These are phyloP conservation scores for Conchocele bisecta DNA, from an alignment of 2,888 invertebrate species.

Conservation along the genomic window DNA sequence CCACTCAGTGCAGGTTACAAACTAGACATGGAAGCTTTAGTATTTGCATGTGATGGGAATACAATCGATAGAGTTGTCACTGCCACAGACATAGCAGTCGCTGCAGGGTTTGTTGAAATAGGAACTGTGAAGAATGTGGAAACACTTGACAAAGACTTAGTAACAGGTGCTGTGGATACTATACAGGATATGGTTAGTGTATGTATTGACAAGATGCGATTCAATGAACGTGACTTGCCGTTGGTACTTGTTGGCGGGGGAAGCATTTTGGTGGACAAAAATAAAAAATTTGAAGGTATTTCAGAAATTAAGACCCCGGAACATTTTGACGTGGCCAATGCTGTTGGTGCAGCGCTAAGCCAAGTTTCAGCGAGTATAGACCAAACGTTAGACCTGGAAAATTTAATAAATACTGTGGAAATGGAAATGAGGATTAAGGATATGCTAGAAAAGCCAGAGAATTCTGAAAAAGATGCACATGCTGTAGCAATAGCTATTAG, in stretches of 20 bases:
- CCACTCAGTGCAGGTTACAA: conserved; percentile 79
- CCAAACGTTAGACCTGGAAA: conserved; percentile 63
- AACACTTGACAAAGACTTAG: conserved; percentile 50
- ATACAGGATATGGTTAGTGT: conserved; percentile 69
- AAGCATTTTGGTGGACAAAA: conserved; percentile 70
- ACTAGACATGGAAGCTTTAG: conserved; percentile 67
- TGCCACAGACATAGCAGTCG: conserved; percentile 79
- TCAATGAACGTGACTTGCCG: conserved; percentile 65
- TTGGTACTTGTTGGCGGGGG: conserved; percentile 79
- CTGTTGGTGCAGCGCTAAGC: conserved; percentile 80
- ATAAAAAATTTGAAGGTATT: conserved; percentile 56
- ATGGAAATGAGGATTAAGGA: conserved; percentile 11
- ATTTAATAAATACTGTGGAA: conserved; percentile 45
- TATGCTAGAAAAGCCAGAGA: conserved; percentile 1
- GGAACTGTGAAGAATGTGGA: conserved; percentile 60
- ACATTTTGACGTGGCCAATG: conserved; percentile 78
- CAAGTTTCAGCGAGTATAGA: conserved; percentile 75
- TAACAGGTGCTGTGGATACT: conserved; percentile 53
- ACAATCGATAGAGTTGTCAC: conserved; percentile 61
- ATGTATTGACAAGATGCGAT: conserved; percentile 74
- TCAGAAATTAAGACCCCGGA: conserved; percentile 60
- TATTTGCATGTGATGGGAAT: conserved; percentile 59
- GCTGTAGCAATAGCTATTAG: conserved; percentile 7
- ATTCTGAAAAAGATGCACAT: neutral
- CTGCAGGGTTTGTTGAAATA: conserved; percentile 65